phyloP scores from a whole-genome alignment of 2,888 invertebrate genomes.

The Platerodrilus igneus region DNA sequence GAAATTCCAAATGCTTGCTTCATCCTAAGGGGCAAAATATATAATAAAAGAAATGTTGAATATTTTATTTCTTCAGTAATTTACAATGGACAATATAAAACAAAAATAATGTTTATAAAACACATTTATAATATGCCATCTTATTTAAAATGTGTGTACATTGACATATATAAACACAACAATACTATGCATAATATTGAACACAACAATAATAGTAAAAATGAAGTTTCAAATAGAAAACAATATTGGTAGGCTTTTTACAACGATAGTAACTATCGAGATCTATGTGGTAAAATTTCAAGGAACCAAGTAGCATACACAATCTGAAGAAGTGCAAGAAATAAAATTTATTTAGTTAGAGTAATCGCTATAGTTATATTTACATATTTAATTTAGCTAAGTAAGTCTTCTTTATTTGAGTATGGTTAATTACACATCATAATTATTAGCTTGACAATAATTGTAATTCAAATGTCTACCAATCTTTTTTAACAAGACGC shows the following conservation, averaged over 20 bases:
- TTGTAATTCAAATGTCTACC: too few relatives aligned
- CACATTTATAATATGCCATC: slow-evolving; percentile 41
- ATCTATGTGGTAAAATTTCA: too few relatives aligned
- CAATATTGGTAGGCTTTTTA: slow-evolving; percentile 22
- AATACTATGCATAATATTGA: slow-evolving; percentile 49
- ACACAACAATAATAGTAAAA: slow-evolving; percentile 46
- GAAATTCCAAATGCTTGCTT: neutral
- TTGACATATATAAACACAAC: slow-evolving; percentile 50
- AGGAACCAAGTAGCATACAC: too few relatives aligned
- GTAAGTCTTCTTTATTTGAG: too few relatives aligned
- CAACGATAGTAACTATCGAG: neutral
- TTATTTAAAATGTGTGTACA: slow-evolving; percentile 46
- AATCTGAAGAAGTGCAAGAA: too few relatives aligned
- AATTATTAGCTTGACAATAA: too few relatives aligned
- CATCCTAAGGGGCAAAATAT: slow-evolving; percentile 3
- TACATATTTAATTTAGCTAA: slow-evolving; percentile 27
- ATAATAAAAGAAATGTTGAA: slow-evolving; percentile 23
- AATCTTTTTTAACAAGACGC: too few relatives aligned
- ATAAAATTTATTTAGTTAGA: slow-evolving; percentile 25
- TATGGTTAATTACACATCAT: too few relatives aligned
- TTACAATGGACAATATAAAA: slow-evolving; percentile 50
- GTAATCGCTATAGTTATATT: slow-evolving; percentile 19
- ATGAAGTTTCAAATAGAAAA: slow-evolving; percentile 32
- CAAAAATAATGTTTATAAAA: slow-evolving; percentile 51
- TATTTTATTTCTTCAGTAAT: slow-evolving; percentile 44